Conservation (phyloP, 2,888 invertebrate species). For the Drosophila leonis region DNA sequence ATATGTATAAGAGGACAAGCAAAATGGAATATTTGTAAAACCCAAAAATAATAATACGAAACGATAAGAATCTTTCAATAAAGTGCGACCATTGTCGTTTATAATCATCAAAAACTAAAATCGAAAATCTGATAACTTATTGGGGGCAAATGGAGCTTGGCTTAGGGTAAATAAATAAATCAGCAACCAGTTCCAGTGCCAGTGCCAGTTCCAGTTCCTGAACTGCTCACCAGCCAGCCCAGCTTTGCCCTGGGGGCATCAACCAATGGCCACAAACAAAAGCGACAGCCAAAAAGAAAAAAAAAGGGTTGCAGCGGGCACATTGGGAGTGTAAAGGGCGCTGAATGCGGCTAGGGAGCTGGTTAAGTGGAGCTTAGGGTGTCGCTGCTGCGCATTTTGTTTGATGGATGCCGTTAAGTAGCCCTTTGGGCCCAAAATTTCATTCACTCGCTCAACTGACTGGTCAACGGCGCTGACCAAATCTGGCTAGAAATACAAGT, state of each 20-base stretch:
- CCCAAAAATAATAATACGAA: slow-evolving; percentile 49
- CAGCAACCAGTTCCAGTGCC: slow-evolving; percentile 5
- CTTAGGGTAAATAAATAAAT: slow-evolving; percentile 4
- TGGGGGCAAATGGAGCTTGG: neutral
- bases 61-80: slow-evolving; percentile 77
- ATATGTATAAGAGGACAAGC: slow-evolving; percentile 55
- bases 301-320: slow-evolving; percentile 34
- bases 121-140: slow-evolving; percentile 16
- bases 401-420: slow-evolving; percentile 51
- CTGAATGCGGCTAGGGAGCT: neutral
- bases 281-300: slow-evolving; percentile 11
- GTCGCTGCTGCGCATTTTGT: slow-evolving; percentile 46
- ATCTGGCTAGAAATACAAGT: neutral
- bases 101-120: slow-evolving; percentile 78
- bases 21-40: slow-evolving; percentile 56
- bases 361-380: slow-evolving; percentile 23
- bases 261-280: slow-evolving; percentile 11
- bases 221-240: neutral
- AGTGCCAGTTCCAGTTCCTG: neutral
- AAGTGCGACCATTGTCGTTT: slow-evolving; percentile 83
- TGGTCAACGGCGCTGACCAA: slow-evolving; percentile 4
- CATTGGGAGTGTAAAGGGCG: neutral
- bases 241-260: slow-evolving; percentile 21
- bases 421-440: slow-evolving; percentile 29
- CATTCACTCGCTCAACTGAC: slow-evolving; percentile 44